Base-by-base conservation (phyloP, 2,888 invertebrate genomes). In the Diarsia dahlii region DNA sequence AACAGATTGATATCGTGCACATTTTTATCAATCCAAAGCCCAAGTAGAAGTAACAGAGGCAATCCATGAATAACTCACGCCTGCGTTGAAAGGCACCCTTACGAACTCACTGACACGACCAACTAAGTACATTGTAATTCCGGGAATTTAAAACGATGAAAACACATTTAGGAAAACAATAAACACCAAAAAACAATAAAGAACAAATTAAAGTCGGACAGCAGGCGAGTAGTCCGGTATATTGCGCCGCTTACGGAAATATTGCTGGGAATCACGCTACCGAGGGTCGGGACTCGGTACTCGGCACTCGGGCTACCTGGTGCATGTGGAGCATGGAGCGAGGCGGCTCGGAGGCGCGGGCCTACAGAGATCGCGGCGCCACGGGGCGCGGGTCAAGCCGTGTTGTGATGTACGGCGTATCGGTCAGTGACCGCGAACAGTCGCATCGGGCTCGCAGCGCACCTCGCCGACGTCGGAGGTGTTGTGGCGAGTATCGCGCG, bases 151-250 rank as follows among this genome's bases (percentile, higher is more conserved):
- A 88, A 91, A 88, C 89, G 89, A 90, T 89, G 87, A 90, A 91
- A 92, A 91, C 95, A 95, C 96, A 94, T 92, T 93, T 91, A 91
- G 89, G 90, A 92, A 94, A 94, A 95, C 94, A 94, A 95, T 94
- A 93, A 95, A 95, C 95, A 95, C 95, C 91, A 91, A 93, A 95
- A 88, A 95, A 95, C 94, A 94, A 95, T 95, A 95, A 94, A 93
- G 92, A 94, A 93, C 93, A 93, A 95, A 95, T 95, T 94, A 91
- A 94, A 94, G 91, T 93, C 90, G 94, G 93, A 94, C 94, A 93
- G 93, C 90, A 90, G 92, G 87, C 87, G 90, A 91, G 93, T 93
- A 93, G 75, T 77, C 71, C 72, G 89, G 91, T 89, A 89, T 92
- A 92, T 91, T 90, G 91, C 92, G 90, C 90, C 92, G 91, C 86